Evolutionary conservation across 2,113 vertebrate genomes (phyloP).

Genomic region (Corythornis vintsioides): DNA sequence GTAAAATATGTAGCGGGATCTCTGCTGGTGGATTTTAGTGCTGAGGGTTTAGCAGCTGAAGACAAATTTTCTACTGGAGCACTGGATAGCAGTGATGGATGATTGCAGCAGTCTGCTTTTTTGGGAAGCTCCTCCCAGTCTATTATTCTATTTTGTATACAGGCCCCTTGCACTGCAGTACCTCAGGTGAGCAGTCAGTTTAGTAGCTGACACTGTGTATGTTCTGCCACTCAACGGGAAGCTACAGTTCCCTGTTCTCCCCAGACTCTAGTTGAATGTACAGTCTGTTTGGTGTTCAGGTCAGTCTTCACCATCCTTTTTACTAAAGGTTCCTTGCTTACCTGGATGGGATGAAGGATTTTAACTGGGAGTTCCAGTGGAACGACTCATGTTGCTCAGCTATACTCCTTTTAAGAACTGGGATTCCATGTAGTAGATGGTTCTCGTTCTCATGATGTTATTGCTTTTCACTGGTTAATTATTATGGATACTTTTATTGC

Average conservation of each 20-base stretch:
- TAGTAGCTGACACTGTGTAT: neutral
- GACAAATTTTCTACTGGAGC: neutral
- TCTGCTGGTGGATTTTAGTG: conserved; percentile 5
- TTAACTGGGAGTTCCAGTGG: neutral
- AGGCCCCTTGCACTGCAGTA: conserved; percentile 43
- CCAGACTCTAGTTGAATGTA: conserved; percentile 1
- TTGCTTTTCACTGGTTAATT: neutral
- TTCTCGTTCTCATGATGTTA: neutral
- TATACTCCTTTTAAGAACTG: neutral
- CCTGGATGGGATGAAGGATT: neutral
- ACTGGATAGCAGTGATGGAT: neutral
- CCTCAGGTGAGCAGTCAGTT: conserved; percentile 29
- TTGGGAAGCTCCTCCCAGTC: neutral
- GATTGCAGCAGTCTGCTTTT: neutral
- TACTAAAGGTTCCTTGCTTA: neutral
- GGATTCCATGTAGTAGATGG: neutral
- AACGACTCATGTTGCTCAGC: neutral
- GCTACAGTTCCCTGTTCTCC: neutral
- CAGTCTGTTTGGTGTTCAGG: neutral
- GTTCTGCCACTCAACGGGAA: neutral
- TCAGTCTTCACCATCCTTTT: neutral
- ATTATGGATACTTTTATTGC: neutral
- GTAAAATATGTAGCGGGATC: conserved; percentile 49
- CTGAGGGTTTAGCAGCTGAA: conserved; percentile 2
- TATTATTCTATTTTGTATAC: neutral